Base-by-base conservation (phyloP, 2,797 vertebrate genomes). In the Ceryle rudis region DNA sequence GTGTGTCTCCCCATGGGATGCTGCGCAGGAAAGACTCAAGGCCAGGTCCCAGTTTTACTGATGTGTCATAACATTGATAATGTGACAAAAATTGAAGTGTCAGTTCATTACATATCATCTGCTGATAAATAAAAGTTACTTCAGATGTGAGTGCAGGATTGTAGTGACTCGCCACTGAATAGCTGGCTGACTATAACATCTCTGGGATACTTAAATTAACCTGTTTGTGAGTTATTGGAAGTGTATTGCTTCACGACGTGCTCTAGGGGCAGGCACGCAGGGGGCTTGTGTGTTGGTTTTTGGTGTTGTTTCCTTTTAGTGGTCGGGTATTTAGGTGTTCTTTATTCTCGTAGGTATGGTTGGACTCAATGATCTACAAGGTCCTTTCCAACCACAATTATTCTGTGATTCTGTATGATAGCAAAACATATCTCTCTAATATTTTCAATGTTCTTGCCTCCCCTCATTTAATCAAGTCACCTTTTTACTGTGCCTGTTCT, bases 201-300 rank as follows among this genome's bases (percentile, higher is more conserved):
- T 67, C 64, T 69, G 41, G 91, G 93, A 86, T 77, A 74, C 80
- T 87, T 71, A 70, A 70, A 58, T 85, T 77, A 73, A 70, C 77
- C 81, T 93, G n/a, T 67, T 87, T 49, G 46, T 90, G 72, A 74
- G 65, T 92, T 92, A 86, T 84, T 96, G 73, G 81, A 88, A 89
- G 25, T 80, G 57, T 39, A 39, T 39, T 39, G 39, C 39, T 39
- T 39, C 39, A 39, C 5, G 39, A 39, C 39, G 5, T 14, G 12
- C 39, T 39, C 39, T 39, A 39, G 39, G 39, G 39, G 39, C 39
- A 39, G 39, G 39, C 39, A 39, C 14, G 39, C 39, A 39, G 39
- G 11, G 39, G 39, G 14, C 39, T 39, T 39, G 39, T 39, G 39
- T 39, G 39, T 39, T 14, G 39, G 39, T 13, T 13, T 39, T 39